Conservation (phyloP, 1,140 invertebrate species). For the Reticulitermes speratus region DNA sequence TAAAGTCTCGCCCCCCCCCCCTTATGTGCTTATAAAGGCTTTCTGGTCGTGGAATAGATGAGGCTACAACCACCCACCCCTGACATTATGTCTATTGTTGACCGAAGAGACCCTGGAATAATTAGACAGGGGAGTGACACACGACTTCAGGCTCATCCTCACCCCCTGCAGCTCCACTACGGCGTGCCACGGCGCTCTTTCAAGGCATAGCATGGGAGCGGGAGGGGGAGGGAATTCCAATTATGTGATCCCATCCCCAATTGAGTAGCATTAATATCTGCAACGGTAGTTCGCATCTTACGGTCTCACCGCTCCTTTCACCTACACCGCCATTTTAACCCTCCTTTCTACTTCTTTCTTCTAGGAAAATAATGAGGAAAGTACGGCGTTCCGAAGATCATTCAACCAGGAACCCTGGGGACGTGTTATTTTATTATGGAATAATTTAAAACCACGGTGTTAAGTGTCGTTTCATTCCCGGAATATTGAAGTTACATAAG, state of each 20-base stretch:
- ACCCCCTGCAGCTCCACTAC: neutral
- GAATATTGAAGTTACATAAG: no score
- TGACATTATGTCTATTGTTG: conserved; percentile 19
- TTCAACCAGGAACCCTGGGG: neutral
- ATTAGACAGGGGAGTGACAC: neutral
- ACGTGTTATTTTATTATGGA: neutral
- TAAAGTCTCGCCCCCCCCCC: neutral
- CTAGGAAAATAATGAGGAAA: neutral
- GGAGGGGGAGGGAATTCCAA: neutral
- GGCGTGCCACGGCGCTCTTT: neutral
- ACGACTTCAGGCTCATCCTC: neutral
- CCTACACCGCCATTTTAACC: neutral
- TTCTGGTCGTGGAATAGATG: neutral
- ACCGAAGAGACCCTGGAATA: neutral
- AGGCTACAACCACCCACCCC: neutral
- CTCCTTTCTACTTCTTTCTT: neutral
- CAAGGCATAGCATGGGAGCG: neutral
- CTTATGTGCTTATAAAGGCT: neutral
- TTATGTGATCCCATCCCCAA: neutral
- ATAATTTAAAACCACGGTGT: neutral
- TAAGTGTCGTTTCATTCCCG: no score
- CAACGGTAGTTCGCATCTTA: conserved; percentile 12
- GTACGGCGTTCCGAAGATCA: neutral
- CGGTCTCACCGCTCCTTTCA: neutral
- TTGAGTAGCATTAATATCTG: conserved; percentile 8